Evolutionary conservation across 2,113 vertebrate genomes (phyloP), one percentile per base, ranked within the genome.

Genomic region (Phrynosoma blainvillii): DNA sequence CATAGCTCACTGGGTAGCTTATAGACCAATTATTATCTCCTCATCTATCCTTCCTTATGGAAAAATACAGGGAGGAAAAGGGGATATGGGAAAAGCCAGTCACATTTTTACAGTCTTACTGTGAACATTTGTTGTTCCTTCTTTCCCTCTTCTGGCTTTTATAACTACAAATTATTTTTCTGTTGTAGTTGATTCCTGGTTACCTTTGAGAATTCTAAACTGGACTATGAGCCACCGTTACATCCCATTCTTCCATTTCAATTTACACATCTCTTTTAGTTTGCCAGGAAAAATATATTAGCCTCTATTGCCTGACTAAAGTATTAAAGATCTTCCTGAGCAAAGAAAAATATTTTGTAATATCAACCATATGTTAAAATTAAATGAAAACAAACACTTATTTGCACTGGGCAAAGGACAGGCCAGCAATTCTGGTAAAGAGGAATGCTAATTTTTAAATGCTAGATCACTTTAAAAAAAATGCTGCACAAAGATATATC

Each of bases 361-460:
- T 52, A 23, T 74, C 85, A 91, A 65, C 71, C 79, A 87, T 36
- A 85, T 71, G 85, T n/a, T 1, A 1, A 88, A 92, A 20, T 52
- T 87, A 86, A 79, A 82, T 84, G 54, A 82, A 94, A 93, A 92
- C 9, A 90, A 93, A 87, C 30, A 56, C 3, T 71, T 91, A 32
- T 89, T 92, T 94, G 82, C 73, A 91, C 87, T 95, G 93, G 40
- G 86, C 42, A 30, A 87, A 30, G 12, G 23, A 32, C 25, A 92
- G 82, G 23, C 11, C 36, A 88, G 90, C 66, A 20, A 79, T 42
- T 0, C 0, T 1, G 16, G 25, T n/a, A 90, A 47, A 59, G 56
- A 65, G 25, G 30, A 88, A 91, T 0, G 0, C 78, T 79, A 82
- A 14, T 0, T 0, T 11, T 20, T 75, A 81, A 47, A 78, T 59